phyloP scores from a whole-genome alignment of 2,797 vertebrate species.

The Hoplostethus mediterraneus region DNA sequence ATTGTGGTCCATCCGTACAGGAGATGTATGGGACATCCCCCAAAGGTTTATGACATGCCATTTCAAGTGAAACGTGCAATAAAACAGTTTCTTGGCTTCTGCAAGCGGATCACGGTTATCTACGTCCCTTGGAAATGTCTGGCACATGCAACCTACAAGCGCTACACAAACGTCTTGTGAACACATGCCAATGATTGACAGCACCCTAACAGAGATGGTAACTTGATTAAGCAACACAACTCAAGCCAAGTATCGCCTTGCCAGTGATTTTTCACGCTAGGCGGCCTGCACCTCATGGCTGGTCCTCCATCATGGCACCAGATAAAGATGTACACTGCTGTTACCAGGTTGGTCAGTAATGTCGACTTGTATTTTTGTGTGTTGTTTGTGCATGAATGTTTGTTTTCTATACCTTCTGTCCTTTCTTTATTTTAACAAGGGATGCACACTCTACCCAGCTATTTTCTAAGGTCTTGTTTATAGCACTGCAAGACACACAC shows the following conservation, averaged over 20 bases:
- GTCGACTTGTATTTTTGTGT: slow-evolving; percentile 21
- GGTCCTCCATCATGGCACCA: slow-evolving; percentile 33
- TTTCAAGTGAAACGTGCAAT: slow-evolving; percentile 36
- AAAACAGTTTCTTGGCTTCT: slow-evolving; percentile 44
- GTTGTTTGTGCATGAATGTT: not conserved
- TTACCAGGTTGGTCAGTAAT: slow-evolving; percentile 23
- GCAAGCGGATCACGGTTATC: slow-evolving; percentile 41
- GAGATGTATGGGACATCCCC: slow-evolving; percentile 18
- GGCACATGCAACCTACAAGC: slow-evolving; percentile 49
- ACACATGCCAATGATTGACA: slow-evolving; percentile 27
- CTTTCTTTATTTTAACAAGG: slow-evolving; percentile 25
- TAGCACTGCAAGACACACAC: slow-evolving; percentile 28
- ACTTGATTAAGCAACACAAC: slow-evolving; percentile 43
- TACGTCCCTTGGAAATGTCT: slow-evolving; percentile 35
- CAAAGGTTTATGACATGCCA: slow-evolving; percentile 17
- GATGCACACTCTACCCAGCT: slow-evolving; percentile 46
- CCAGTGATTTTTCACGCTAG: slow-evolving; percentile 43
- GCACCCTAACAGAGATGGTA: not conserved
- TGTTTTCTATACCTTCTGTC: slow-evolving; percentile 28
- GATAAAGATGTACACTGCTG: slow-evolving; percentile 30
- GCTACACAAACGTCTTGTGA: slow-evolving; percentile 47
- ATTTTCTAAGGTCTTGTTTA: slow-evolving; percentile 52
- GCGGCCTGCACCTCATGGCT: slow-evolving; percentile 1
- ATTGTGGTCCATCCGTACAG: slow-evolving; percentile 8
- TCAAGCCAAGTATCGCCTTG: slow-evolving; percentile 46